Evolutionary conservation across 2,797 vertebrate species (phyloP).

Genomic region (Falco berigora): DNA sequence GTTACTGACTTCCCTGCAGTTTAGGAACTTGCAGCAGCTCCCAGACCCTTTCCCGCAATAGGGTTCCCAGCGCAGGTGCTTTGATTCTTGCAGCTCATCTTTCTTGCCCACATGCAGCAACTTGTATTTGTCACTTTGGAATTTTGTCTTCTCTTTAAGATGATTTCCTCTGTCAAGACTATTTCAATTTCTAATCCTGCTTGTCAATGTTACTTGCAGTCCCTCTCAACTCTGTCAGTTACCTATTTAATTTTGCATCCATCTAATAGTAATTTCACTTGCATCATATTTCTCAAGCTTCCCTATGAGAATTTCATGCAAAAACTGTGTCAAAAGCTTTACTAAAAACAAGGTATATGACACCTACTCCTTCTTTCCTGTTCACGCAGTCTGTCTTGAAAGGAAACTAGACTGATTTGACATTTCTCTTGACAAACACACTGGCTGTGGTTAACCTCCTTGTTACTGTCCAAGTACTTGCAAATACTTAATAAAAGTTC

Average conservation of each 20-base stretch:
- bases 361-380: background rate
- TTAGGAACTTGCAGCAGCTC: background rate
- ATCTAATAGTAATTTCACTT: background rate
- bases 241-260: background rate
- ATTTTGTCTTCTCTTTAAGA: background rate
- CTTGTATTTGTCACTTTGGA: background rate
- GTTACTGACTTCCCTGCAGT: accelerated
- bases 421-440: background rate
- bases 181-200: background rate
- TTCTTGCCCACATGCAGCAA: background rate
- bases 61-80: accelerated
- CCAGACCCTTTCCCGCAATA: background rate
- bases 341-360: background rate
- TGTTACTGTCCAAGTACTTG: background rate
- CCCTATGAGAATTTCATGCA: background rate
- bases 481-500: background rate
- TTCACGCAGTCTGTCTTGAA: background rate
- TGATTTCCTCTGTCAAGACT: background rate
- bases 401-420: background rate
- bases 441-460: background rate
- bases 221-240: background rate
- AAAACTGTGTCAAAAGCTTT: background rate
- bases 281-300: background rate
- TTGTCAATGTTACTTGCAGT: background rate
- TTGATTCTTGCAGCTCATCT: background rate